Base-by-base conservation (phyloP, 2,797 vertebrate species). In the Hypotaenidia okinawae region DNA sequence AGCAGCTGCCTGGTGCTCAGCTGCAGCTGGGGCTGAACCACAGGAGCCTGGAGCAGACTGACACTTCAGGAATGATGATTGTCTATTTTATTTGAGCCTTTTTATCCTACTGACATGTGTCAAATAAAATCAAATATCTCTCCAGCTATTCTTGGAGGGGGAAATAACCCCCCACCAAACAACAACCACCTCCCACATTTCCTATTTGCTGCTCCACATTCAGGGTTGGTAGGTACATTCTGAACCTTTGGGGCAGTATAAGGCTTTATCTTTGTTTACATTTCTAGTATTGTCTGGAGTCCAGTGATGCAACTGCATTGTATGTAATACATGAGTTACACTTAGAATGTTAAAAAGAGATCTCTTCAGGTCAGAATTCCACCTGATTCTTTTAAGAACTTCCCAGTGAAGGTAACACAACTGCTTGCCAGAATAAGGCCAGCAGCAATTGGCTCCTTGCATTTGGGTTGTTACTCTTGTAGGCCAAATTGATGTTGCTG, bases 71-170 rank as follows among this genome's bases (percentile, higher is more conserved):
- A 70, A 49, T 92, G 72, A 95, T 93, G 73, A 93, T 84, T 94
- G 12, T 63, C 74, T 95, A 5, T 32, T 84, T 84, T 77, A 49
- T 87, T 89, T 94, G 66, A 85, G 39, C 51, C 47, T 62, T 96
- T 97, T 96, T 80, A 93, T 93, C 76, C 30, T 90, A 72, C 45
- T 95, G 91, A 95, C 75, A 90, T 37, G 28, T 84, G 68, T 96
- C 96, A 96, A 90, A 80, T 83, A 55, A 86, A 88, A 93, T 94
- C 91, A 89, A 37, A 63, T 89, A 4, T 84, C 32, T 94, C 89
- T 84, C 66, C 17, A 79, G 62, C 52, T 43, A 84, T 93, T 96
- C 91, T 81, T 94, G 90, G 61, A 37, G 37, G 6, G 32, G 87
- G 63, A 12, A 13, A 55, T 5, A 24, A 51, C 13, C 23, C 43